These are phyloP conservation scores for Heterocephalus glaber DNA, from an alignment of 2,113 vertebrate species.

Conservation along the genomic window DNA sequence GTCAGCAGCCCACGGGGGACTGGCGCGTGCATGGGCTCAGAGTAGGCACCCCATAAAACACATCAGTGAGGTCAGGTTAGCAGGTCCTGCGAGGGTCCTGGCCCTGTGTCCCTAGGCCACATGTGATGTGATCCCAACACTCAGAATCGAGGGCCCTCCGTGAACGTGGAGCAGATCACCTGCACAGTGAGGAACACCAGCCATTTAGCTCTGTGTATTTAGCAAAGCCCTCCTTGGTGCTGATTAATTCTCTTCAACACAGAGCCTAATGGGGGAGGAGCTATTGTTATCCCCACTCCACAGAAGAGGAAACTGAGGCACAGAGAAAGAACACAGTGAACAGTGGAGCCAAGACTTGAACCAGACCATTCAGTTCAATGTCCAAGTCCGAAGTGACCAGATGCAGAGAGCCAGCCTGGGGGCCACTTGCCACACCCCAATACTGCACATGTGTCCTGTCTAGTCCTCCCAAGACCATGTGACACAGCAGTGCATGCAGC, in stretches of 20 bases:
- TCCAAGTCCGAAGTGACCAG: not conserved
- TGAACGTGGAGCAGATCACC: not conserved
- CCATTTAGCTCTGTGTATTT: not conserved
- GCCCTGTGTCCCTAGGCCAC: not conserved
- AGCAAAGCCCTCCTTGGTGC: not conserved
- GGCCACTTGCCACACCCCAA: too few species aligned
- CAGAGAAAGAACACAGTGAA: not conserved
- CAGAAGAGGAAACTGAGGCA: not conserved
- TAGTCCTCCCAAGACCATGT: too few species aligned
- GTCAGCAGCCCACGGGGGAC: not conserved
- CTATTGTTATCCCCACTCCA: not conserved
- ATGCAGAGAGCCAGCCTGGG: too few species aligned
- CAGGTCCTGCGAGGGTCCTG: not conserved
- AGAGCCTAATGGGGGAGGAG: not conserved
- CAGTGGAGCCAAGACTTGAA: not conserved
- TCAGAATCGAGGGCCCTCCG: not conserved
- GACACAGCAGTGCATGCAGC: not conserved
- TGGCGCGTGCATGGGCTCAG: not conserved
- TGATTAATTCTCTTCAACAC: not conserved
- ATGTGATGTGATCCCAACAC: not conserved
- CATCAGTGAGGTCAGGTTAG: not conserved
- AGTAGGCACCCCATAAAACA: conserved; percentile 55
- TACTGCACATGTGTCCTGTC: too few species aligned
- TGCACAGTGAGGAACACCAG: not conserved
- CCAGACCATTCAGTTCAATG: not conserved